Evolutionary conservation across 2,797 vertebrate species (phyloP), one percentile per base, ranked within the genome.

Genomic region (Xenopus petersii): DNA sequence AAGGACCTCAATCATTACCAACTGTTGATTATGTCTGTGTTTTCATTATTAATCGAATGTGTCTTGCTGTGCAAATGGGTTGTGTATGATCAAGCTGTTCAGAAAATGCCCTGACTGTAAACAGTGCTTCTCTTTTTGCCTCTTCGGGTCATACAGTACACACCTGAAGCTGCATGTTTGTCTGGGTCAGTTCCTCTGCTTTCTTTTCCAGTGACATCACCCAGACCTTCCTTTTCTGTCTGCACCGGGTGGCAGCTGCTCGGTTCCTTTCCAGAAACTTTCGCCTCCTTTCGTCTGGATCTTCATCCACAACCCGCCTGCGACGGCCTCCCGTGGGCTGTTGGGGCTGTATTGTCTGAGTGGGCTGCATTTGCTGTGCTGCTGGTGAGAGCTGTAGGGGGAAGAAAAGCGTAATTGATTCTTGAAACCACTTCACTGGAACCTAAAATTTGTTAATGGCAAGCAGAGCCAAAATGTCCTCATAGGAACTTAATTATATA

Each of bases 111-210:
- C 66, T 13, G 10, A 67, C 79, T 60, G 79, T 74, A 88, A 88
- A 88, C 83, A 85, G 83, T 81, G 81, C 81, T 81, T 87, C 82
- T 86, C 84, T 88, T 82, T 80, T 75, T 85, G 82, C 86, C 81
- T 80, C 78, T 74, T 59, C 12, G 54, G 79, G 81, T 77, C 0
- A 2, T 83, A 83, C 82, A 81, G 86, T 68, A 81, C 83, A 79
- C 92, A 99, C 97, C 98, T 99, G 98, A 90, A 99, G 94, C 85
- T 99, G 97, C 97, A 99, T 99, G 92, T 99, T 99, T 90, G 97
- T 99, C 92, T 99, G 97, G 79, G 97, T 99, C 89, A 99, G 96
- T 91, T 99, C 98, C 84, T 99, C 97, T 64, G 98, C 98, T 90
- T 99, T 99, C 91, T 99, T 99, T 93, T 99, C 98, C 88, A 99